Evolutionary conservation across 2,797 vertebrate genomes (phyloP).

Genomic region (Microhierax caerulescens): DNA sequence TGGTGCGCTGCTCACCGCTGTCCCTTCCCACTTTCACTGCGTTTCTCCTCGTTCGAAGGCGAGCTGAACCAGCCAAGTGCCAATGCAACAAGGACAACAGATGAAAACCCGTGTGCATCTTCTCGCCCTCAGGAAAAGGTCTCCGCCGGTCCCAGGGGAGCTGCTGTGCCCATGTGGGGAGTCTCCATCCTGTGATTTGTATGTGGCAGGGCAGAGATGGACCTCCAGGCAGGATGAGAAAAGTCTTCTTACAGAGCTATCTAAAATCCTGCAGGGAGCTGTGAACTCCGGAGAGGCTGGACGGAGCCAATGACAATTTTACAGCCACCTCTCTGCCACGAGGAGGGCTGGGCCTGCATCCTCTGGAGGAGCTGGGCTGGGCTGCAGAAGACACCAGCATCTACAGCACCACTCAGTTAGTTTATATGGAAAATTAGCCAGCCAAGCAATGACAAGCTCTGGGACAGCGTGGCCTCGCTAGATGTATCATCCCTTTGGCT

Average conservation of each 20-base stretch:
- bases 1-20: accelerated
- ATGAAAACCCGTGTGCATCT: background rate
- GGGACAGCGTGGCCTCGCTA: background rate
- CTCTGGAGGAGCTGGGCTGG: background rate
- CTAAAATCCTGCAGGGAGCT: background rate
- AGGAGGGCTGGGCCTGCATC: background rate
- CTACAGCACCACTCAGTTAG: background rate
- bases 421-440: background rate
- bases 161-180: accelerated
- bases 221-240: background rate
- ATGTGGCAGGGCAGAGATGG: background rate
- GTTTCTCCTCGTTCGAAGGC: background rate
- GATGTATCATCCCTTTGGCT: background rate
- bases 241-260: background rate
- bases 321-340: background rate
- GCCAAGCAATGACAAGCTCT: background rate
- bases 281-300: background rate
- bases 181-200: background rate
- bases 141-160: background rate
- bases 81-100: background rate
- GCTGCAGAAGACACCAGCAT: background rate
- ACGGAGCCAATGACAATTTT: background rate
- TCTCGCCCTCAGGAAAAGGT: background rate
- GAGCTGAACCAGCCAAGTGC: background rate
- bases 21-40: background rate